A percentile compares a stretch with the other conserved stretches of the same genome.
These are phyloP conservation scores for Bathynomus jamesi DNA, from an alignment of 1,140 invertebrate genomes.

Conservation along the genomic window DNA sequence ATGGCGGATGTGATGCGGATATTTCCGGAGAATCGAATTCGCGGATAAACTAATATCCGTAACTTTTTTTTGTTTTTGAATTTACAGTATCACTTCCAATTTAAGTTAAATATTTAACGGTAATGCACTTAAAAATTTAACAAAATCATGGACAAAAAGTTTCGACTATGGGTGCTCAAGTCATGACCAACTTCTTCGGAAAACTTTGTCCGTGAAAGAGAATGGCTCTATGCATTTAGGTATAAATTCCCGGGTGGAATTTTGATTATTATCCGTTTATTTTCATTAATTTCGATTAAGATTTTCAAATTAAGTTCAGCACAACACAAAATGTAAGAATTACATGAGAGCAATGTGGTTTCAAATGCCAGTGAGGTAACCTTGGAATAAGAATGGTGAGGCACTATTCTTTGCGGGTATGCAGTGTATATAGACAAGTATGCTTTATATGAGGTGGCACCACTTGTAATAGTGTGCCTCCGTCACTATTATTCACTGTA, in stretches of 20 bases:
- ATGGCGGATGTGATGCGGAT: neutral
- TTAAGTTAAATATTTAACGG: too few species aligned
- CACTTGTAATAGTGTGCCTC: constrained; percentile 22
- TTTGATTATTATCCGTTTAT: neutral
- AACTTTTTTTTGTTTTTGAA: neutral
- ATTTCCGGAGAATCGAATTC: neutral
- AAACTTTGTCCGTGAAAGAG: neutral
- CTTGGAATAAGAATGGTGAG: too few species aligned
- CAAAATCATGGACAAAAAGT: too few species aligned
- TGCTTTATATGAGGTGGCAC: constrained; percentile 5
- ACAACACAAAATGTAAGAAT: neutral
- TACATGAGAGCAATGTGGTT: too few species aligned
- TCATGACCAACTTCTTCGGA: neutral
- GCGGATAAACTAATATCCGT: too few species aligned
- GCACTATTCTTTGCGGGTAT: neutral
- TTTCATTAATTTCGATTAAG: neutral
- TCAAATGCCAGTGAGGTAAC: too few species aligned
- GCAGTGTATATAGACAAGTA: neutral
- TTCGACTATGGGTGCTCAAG: neutral
- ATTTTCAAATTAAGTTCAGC: too few species aligned
- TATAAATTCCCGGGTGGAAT: neutral
- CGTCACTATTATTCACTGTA: constrained; percentile 34
- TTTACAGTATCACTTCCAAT: too few species aligned
- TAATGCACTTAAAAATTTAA: too few species aligned
- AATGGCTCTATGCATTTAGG: too few species aligned